Conservation (phyloP, 2,888 invertebrate genomes). For the Ormyrus thymus region DNA sequence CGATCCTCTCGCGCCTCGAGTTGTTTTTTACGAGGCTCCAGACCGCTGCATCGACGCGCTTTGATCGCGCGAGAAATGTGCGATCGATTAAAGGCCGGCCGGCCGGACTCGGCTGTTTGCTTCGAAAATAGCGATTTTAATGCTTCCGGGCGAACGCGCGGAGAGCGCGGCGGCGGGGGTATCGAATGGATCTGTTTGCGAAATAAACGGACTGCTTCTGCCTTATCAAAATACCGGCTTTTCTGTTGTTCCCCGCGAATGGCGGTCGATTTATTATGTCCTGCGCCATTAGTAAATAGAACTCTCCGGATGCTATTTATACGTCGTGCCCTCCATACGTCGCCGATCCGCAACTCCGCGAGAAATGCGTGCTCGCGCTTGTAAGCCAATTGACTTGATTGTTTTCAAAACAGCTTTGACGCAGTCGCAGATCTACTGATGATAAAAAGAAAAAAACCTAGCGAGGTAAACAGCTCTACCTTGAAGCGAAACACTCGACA, state of each 20-base stretch:
- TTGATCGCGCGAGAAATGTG: conserved; percentile 14
- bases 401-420: too few species aligned
- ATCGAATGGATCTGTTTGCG: conserved; percentile 13
- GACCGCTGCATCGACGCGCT: background rate
- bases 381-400: too few species aligned
- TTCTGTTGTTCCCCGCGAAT: background rate
- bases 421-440: too few species aligned
- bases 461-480: too few species aligned
- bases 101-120: background rate
- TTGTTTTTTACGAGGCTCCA: conserved; percentile 21
- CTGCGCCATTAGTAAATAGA: too few species aligned
- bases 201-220: conserved; percentile 8
- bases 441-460: too few species aligned
- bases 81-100: conserved; percentile 22
- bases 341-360: too few species aligned
- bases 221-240: background rate
- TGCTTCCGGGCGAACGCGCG: conserved; percentile 25
- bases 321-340: too few species aligned
- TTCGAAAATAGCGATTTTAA: conserved; percentile 41
- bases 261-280: background rate
- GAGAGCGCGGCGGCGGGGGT: too few species aligned
- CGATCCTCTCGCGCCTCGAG: conserved; percentile 1
- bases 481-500: too few species aligned
- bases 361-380: too few species aligned
- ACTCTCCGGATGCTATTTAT: too few species aligned